Base-by-base conservation (phyloP, 2,888 invertebrate species). In the Hypolimnas misippus region DNA sequence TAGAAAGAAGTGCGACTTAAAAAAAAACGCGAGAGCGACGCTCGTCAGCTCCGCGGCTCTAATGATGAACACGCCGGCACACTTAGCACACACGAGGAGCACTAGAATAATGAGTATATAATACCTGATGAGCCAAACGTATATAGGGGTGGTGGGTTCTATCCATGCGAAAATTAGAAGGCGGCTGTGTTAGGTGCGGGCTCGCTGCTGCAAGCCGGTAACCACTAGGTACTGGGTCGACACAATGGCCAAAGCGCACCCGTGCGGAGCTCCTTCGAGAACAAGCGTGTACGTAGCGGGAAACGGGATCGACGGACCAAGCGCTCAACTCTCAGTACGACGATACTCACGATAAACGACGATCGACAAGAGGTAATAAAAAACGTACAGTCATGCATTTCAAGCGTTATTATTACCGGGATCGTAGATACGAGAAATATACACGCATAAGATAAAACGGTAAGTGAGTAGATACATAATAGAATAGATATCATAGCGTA, bases 351-450 rank as follows among this genome's bases (percentile, higher is more conserved):
- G 89, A 82, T 79, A 79, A 80, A 89, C 86, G 89, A 87, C 88
- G 88, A 85, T 87, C 84, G 86, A 89, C 87, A 88, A 88, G 88
- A 92, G 89, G 89, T 91, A 92, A 91, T 90, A 91, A 92, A 89
- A 95, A 95, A 96, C 95, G 95, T 95, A 95, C 95, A 95, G 94
- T 94, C 96, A 96, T 96, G 95, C 95, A 95, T 94, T 84, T 94
- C 94, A 96, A 96, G 95, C 95, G 95, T 96, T 95, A 95, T 96
- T 96, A 95, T 96, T 96, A 95, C 95, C 95, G 95, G 95, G 95
- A 94, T 94, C 92, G 88, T 87, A 89, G 89, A 85, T 87, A 90
- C 87, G 91, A 92, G 90, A 91, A 90, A 91, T 90, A 89, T 90
- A 91, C 91, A 91, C 91, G 90, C 90, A 89, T 87, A 88, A 84